Percentiles rank a stretch among this genome's conserved stretches.
phyloP scores from a whole-genome alignment of 2,113 vertebrate genomes.

The Heloderma charlesbogerti region DNA sequence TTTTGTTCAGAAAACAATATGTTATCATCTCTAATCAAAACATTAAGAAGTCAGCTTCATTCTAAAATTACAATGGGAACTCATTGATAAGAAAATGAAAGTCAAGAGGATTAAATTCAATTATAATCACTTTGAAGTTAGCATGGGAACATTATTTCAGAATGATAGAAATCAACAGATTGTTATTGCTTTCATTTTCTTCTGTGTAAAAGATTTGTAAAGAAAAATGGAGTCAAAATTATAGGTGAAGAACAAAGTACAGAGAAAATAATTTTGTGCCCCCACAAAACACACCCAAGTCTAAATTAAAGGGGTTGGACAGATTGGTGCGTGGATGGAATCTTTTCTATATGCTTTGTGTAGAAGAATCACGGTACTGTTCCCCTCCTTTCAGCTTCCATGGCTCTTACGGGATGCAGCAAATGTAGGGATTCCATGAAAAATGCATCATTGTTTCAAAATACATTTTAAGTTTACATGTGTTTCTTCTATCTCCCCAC shows the following conservation, averaged over 20 bases:
- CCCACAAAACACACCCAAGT: slow-evolving; percentile 57
- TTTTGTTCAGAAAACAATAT: slow-evolving; percentile 69
- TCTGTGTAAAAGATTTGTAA: slow-evolving; percentile 67
- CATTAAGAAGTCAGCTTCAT: slow-evolving; percentile 75
- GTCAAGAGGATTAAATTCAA: slow-evolving; percentile 83
- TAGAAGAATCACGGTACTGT: slow-evolving; percentile 49
- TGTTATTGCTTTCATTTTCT: slow-evolving; percentile 75
- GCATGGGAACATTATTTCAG: slow-evolving; percentile 73
- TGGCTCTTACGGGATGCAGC: slow-evolving; percentile 64
- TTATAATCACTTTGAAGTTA: slow-evolving; percentile 80
- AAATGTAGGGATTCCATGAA: slow-evolving; percentile 74
- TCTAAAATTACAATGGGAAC: slow-evolving; percentile 75
- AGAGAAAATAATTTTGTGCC: slow-evolving; percentile 58
- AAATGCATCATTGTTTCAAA: slow-evolving; percentile 68
- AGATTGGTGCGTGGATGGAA: slow-evolving; percentile 55
- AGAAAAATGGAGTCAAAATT: slow-evolving; percentile 70
- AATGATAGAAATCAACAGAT: slow-evolving; percentile 75
- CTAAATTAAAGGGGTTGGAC: slow-evolving; percentile 62
- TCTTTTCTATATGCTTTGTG: slow-evolving; percentile 57
- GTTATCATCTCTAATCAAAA: slow-evolving; percentile 78
- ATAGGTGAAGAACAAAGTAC: slow-evolving; percentile 61
- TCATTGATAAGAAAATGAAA: slow-evolving; percentile 83
- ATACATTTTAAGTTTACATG: slow-evolving; percentile 57
- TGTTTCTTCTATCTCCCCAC: slow-evolving; percentile 44
- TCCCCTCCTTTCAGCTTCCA: slow-evolving; percentile 61